Percentiles rank a stretch among this genome's conserved stretches.
Evolutionary conservation across 2,888 invertebrate species (phyloP).

Genomic region (Apotomis capreana): DNA sequence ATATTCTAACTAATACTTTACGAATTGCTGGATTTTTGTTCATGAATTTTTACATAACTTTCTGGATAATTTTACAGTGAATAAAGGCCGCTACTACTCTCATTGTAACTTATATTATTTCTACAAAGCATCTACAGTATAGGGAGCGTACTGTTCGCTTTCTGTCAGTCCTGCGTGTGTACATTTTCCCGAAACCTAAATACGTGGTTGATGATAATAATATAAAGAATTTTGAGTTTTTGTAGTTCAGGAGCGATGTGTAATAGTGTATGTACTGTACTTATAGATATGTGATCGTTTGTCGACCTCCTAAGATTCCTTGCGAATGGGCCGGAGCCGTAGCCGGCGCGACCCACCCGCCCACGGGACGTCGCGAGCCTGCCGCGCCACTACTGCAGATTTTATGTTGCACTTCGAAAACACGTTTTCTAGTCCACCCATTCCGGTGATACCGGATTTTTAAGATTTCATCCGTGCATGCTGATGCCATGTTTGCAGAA

Average conservation of each 20-base stretch:
- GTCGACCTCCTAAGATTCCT: conserved; percentile 34
- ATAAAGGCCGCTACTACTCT: too few species aligned
- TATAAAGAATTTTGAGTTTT: too few species aligned
- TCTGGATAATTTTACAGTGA: too few species aligned
- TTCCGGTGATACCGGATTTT: conserved; percentile 53
- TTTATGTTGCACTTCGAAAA: conserved; percentile 72
- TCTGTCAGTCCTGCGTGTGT: too few species aligned
- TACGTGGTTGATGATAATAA: too few species aligned
- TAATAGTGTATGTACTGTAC: not conserved
- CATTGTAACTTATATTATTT: too few species aligned
- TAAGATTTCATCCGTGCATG: conserved; percentile 16
- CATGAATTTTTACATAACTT: too few species aligned
- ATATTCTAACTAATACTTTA: too few species aligned
- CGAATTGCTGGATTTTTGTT: too few species aligned
- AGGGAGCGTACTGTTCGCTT: too few species aligned
- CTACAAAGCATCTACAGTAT: too few species aligned
- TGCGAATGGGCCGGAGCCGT: conserved; percentile 16
- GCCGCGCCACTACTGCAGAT: conserved; percentile 63
- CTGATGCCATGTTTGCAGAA: conserved; percentile 8
- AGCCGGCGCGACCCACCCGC: conserved; percentile 55
- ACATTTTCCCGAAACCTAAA: too few species aligned
- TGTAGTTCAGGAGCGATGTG: not conserved
- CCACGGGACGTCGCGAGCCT: conserved; percentile 72
- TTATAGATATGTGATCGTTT: conserved; percentile 25
- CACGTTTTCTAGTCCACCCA: conserved; percentile 67